phyloP scores from a whole-genome alignment of 1,140 invertebrate species.

The Eumaeus atala region DNA sequence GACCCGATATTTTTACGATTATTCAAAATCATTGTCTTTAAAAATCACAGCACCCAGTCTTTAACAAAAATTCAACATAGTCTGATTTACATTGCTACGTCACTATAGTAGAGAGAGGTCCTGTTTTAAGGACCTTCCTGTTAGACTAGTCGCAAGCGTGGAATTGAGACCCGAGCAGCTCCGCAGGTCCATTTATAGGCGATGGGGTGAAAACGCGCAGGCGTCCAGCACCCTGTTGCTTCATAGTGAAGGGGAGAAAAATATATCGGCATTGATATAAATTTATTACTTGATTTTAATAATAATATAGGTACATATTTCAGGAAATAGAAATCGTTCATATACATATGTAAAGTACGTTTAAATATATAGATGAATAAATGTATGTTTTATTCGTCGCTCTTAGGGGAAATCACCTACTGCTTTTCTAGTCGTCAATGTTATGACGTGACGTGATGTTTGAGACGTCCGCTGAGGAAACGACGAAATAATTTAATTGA shows the following conservation, averaged over 20 bases:
- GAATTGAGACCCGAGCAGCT: constrained; percentile 44
- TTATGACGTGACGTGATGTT: no score
- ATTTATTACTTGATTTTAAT: neutral
- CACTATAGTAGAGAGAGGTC: constrained; percentile 21
- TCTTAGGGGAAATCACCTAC: no score
- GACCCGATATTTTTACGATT: constrained; percentile 28
- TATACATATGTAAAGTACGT: no score
- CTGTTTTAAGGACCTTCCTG: constrained; percentile 20
- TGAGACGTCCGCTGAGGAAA: no score
- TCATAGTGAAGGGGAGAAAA: constrained; percentile 34
- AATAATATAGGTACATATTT: neutral
- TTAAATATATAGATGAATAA: no score
- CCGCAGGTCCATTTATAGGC: constrained; percentile 47
- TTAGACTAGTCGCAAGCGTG: constrained; percentile 34
- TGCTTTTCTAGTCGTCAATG: no score
- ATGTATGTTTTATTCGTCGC: no score
- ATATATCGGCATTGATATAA: constrained; percentile 32
- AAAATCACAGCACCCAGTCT: constrained; percentile 34
- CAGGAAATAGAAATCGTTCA: no score
- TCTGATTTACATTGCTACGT: constrained; percentile 34
- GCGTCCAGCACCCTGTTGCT: constrained; percentile 71
- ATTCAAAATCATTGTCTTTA: constrained; percentile 33
- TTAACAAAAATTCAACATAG: constrained; percentile 26
- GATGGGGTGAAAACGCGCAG: constrained; percentile 58
- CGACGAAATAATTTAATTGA: no score